phyloP scores from a whole-genome alignment of 2,113 vertebrate species.

The Sitta europaea region DNA sequence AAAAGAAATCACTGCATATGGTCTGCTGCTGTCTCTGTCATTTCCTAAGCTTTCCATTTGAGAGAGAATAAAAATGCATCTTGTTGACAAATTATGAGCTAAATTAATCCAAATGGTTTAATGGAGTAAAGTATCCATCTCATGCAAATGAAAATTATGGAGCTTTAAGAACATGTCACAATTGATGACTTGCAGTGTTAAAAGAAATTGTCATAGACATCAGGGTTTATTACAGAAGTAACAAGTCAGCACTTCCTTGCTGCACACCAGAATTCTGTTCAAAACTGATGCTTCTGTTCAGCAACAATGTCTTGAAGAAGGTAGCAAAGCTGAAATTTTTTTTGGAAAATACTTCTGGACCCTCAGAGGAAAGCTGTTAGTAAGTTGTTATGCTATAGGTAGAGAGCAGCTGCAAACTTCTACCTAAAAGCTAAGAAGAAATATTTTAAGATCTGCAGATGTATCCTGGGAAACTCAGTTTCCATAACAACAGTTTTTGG shows the following conservation, averaged over 20 bases:
- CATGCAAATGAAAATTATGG: not conserved
- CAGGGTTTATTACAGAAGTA: not conserved
- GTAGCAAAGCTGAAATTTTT: not conserved
- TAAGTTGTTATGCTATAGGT: not conserved
- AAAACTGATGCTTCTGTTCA: not conserved
- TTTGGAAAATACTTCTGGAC: not conserved
- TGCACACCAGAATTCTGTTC: not conserved
- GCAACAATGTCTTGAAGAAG: not conserved
- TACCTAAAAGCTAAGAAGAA: not conserved
- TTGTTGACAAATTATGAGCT: not conserved
- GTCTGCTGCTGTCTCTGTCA: not conserved
- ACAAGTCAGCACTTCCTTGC: not conserved
- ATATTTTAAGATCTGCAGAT: conserved; percentile 5
- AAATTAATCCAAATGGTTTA: not conserved
- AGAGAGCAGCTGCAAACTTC: not conserved
- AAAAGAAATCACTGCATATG: not conserved
- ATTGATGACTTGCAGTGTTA: not conserved
- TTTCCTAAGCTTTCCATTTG: not conserved
- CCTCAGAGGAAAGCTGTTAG: not conserved
- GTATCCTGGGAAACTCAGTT: not conserved
- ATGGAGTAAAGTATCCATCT: not conserved
- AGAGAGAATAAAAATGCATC: not conserved
- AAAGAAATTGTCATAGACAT: not conserved
- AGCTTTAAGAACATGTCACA: not conserved
- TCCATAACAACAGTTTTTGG: not conserved